Base-by-base conservation (phyloP, 2,888 invertebrate genomes). In the Syritta pipiens region DNA sequence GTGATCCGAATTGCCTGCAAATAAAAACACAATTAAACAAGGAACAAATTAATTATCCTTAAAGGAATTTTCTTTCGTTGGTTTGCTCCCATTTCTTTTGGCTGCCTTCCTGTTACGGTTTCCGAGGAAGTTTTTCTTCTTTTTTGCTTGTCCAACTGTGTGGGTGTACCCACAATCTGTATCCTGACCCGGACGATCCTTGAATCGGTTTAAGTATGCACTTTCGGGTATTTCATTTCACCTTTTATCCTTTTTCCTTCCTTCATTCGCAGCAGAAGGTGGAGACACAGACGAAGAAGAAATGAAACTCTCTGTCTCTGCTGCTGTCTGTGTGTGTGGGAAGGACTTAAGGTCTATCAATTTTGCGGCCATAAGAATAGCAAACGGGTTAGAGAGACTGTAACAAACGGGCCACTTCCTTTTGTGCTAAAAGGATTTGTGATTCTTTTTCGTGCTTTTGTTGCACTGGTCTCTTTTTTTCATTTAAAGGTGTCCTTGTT, bases 11-110 rank as follows among this genome's bases (percentile, higher is more conserved):
- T 77, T 65, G 77, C 77, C 60, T 42, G 71, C 77, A 77, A 71
- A 77, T 77, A 71, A 71, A 77, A 77, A 77, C 55, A 77, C 71
- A 77, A 77, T 77, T 77, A 77, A 77, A 71, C 53, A 60, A 60
- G 60, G 71, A 71, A 77, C 77, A 71, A 77, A 77, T 77, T 71
- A 77, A 77, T 77, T 77, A 77, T 71, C 65, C 77, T 77, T 77
- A 51, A 71, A 77, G 55, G 71, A 77, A 71, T 65, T 65, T 65
- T 55, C 32, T 19, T 28, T 32, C 32, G 10, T 9, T 19, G 49
- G 55, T 57, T 32, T 26, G 49, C n/a, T n/a, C n/a, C 40, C 40
- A 32, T 30, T 59, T 28, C 44, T 20, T 48, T 30, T 6, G 14
- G 24, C 14, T 59, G 17, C 12, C 28, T 53, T 60, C 71, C 71